These are phyloP conservation scores for Phasia obesa DNA, from an alignment of 2,888 invertebrate species.

Conservation along the genomic window DNA sequence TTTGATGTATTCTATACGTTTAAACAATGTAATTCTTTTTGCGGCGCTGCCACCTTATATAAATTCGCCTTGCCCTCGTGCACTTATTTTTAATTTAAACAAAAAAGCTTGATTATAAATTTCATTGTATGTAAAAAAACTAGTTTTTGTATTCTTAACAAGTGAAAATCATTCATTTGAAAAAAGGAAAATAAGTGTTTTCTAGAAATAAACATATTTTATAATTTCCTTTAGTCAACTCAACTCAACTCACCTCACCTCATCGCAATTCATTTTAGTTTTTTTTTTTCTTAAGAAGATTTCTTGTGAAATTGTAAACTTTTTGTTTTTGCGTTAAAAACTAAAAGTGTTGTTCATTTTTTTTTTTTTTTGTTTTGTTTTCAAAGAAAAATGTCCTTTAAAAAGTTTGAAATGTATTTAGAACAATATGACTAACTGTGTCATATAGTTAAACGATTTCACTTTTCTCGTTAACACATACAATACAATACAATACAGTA, in stretches of 20 bases:
- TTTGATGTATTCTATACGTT: too few relatives aligned
- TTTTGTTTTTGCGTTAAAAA: slow-evolving; percentile 37
- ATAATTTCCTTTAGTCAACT: slow-evolving; percentile 22
- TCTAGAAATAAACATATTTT: not conserved
- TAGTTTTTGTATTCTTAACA: slow-evolving; percentile 1
- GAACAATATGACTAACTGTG: slow-evolving; percentile 55
- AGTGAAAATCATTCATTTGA: slow-evolving; percentile 12
- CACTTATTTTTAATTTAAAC: not conserved
- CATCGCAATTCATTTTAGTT: not conserved
- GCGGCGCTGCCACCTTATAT: too few relatives aligned
- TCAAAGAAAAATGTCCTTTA: slow-evolving; percentile 33
- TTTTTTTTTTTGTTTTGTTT: too few relatives aligned
- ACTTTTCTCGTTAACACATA: slow-evolving; percentile 26
- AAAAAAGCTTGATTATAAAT: too few relatives aligned
- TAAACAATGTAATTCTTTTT: too few relatives aligned
- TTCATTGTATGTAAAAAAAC: too few relatives aligned
- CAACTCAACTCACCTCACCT: too few relatives aligned
- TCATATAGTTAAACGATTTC: slow-evolving; percentile 40
- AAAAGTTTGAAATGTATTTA: slow-evolving; percentile 41
- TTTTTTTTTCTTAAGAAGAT: not conserved
- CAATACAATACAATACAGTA: too few relatives aligned
- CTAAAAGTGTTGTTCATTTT: slow-evolving; percentile 43
- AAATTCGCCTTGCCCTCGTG: too few relatives aligned
- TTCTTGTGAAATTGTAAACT: slow-evolving; percentile 27
- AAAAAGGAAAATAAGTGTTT: slow-evolving; percentile 27